Base-by-base conservation (phyloP, 2,113 vertebrate genomes). In the Cyphomyrus discorhynchus region DNA sequence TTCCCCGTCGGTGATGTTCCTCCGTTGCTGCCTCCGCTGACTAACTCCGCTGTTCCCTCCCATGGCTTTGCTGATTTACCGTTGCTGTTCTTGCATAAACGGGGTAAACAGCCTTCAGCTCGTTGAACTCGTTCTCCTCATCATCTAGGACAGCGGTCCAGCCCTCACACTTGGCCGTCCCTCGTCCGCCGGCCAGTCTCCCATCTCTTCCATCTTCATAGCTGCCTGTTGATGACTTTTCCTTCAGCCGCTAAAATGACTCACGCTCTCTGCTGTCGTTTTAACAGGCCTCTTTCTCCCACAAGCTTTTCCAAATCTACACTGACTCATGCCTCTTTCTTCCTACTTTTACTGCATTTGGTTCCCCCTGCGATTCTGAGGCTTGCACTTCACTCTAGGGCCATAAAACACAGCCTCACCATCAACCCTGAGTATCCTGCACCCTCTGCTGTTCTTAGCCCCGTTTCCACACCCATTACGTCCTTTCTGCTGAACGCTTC, bases 261-360 rank as follows among this genome's bases (percentile, higher is more conserved):
- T 89, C 88, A 89, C 70, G n/a, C 70, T 80, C 42, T 50, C 88
- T 35, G 85, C 35, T 80, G 74, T 80, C 74, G 82, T 45, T 84
- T 27, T 84, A 84, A 47, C 45, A 47, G 42, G 21, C 82, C 45
- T 45, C 82, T 45, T 47, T 84, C 82, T 84, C 82, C 82, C 82
- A 84, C 82, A 84, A 47, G 70, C 47, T 89, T 83, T 87, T 87
- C 85, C 85, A 87, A 87, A 53, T 49, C 83, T 53, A 52, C 85
- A 21, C 88, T 89, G 88, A 52, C 88, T 83, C 85, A 87, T 39
- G 85, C 49, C 85, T 56, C n/a, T 35, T 27, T 47, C 82, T 84
- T 39, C 74, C 50, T 39, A 42, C 50, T 56, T 39, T 39, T 80
- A 42, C 74, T 80, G 74, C 74, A 7, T 39, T 80, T 42, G 74